Percentiles rank a stretch among this genome's conserved stretches.
phyloP scores from a whole-genome alignment of 2,888 invertebrate species.

The Eristalinus sepulchralis region DNA sequence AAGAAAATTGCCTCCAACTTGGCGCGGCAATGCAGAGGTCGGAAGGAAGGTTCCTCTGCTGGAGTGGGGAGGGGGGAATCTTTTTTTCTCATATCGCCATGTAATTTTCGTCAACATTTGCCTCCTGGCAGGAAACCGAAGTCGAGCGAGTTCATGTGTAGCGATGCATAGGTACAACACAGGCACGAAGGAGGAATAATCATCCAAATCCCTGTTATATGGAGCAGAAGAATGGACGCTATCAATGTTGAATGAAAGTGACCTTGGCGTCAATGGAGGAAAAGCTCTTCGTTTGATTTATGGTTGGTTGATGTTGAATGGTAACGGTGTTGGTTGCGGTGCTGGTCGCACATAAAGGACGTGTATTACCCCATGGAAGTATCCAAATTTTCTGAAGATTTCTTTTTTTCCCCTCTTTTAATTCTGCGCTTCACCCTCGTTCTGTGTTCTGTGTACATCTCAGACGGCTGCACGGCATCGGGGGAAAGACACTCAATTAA shows the following conservation, averaged over 20 bases:
- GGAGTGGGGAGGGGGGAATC: background rate
- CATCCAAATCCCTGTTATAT: background rate
- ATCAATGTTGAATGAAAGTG: constrained; percentile 7
- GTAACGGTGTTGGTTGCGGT: background rate
- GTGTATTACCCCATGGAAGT: background rate
- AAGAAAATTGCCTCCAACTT: background rate
- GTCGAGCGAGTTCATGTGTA: background rate
- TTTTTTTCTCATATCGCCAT: background rate
- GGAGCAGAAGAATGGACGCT: constrained; percentile 2
- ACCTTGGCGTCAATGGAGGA: background rate
- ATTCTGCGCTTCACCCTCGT: background rate
- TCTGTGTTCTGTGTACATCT: background rate
- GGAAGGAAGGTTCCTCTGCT: no score
- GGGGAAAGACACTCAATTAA: background rate
- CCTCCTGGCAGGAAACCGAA: background rate
- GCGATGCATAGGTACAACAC: background rate
- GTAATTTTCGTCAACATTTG: background rate
- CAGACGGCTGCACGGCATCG: background rate
- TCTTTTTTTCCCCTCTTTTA: background rate
- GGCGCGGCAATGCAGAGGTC: background rate
- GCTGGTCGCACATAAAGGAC: background rate
- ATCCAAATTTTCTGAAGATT: background rate
- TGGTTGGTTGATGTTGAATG: background rate
- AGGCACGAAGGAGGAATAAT: background rate
- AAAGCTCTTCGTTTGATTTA: constrained; percentile 1